Percentiles rank a stretch among this genome's conserved stretches.
Evolutionary conservation across 2,888 invertebrate genomes (phyloP).

Genomic region (Lasioglossum figueresi): DNA sequence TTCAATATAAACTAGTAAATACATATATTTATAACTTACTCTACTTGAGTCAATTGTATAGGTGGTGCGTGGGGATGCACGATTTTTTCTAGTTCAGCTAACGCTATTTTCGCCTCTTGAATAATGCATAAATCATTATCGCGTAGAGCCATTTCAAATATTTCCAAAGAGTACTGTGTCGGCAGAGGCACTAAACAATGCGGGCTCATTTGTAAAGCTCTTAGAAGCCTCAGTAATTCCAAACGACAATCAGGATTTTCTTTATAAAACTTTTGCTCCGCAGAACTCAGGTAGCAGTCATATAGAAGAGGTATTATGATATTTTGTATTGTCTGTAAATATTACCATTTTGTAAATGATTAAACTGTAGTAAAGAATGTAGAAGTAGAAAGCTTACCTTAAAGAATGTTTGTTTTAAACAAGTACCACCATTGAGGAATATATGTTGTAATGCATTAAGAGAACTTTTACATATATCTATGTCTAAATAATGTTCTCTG

Average conservation of each 20-base stretch:
- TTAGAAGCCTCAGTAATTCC: conserved; percentile 74
- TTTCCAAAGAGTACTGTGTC: conserved; percentile 76
- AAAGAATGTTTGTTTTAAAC: conserved; percentile 73
- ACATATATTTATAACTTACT: conserved; percentile 51
- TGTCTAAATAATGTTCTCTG: conserved; percentile 62
- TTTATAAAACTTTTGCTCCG: conserved; percentile 68
- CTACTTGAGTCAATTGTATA: conserved; percentile 66
- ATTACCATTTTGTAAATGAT: conserved; percentile 10
- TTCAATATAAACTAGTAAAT: neutral
- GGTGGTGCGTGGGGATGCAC: conserved; percentile 77
- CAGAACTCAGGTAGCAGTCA: conserved; percentile 73
- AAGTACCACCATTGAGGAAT: conserved; percentile 69
- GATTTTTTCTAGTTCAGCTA: conserved; percentile 77
- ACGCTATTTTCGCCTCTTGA: conserved; percentile 73
- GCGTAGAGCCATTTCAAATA: conserved; percentile 75
- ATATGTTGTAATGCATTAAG: conserved; percentile 75
- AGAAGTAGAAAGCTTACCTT: conserved; percentile 68
- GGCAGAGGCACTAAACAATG: conserved; percentile 74
- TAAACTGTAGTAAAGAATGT: neutral
- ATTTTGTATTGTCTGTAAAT: conserved; percentile 73
- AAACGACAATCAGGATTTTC: conserved; percentile 71
- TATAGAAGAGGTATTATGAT: conserved; percentile 72
- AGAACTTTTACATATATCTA: conserved; percentile 73
- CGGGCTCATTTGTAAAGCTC: conserved; percentile 74
- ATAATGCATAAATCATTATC: conserved; percentile 71